Percentiles rank a stretch among this genome's conserved stretches.
These are phyloP conservation scores for Eulacestoma nigropectus DNA, from an alignment of 2,113 vertebrate species.

Conservation along the genomic window DNA sequence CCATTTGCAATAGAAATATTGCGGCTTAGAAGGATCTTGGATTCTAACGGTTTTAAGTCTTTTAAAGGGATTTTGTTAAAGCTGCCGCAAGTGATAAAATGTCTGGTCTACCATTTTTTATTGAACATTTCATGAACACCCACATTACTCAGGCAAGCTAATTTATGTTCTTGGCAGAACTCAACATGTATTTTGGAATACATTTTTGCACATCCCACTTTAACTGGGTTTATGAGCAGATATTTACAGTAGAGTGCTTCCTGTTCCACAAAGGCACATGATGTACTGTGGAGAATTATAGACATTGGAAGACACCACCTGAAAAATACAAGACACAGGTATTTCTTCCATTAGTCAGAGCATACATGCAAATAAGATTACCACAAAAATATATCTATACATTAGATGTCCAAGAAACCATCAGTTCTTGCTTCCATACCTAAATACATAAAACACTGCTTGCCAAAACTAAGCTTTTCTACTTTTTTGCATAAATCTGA, in stretches of 20 bases:
- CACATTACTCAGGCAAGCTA: not conserved
- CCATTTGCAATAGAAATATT: not conserved
- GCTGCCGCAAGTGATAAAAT: not conserved
- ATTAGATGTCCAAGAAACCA: not conserved
- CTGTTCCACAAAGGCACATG: not conserved
- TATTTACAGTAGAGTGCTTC: not conserved
- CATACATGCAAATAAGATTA: not conserved
- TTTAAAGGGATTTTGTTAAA: not conserved
- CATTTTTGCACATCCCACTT: not conserved
- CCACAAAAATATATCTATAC: rapidly evolving
- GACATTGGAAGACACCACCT: not conserved
- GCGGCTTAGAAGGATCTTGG: not conserved
- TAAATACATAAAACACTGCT: not conserved
- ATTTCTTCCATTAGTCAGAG: not conserved
- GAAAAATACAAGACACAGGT: not conserved
- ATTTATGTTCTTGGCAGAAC: not conserved
- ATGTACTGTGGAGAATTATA: not conserved
- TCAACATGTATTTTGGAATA: not conserved
- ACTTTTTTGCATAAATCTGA: not conserved
- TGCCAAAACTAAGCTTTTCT: not conserved
- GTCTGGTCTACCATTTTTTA: not conserved
- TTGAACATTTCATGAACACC: not conserved
- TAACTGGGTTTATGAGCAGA: not conserved
- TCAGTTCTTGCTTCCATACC: not conserved
- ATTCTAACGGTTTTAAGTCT: not conserved